Percentiles rank a stretch among this genome's conserved stretches.
Conservation (phyloP, 2,113 vertebrate species). For the Chaenocephalus aceratus region DNA sequence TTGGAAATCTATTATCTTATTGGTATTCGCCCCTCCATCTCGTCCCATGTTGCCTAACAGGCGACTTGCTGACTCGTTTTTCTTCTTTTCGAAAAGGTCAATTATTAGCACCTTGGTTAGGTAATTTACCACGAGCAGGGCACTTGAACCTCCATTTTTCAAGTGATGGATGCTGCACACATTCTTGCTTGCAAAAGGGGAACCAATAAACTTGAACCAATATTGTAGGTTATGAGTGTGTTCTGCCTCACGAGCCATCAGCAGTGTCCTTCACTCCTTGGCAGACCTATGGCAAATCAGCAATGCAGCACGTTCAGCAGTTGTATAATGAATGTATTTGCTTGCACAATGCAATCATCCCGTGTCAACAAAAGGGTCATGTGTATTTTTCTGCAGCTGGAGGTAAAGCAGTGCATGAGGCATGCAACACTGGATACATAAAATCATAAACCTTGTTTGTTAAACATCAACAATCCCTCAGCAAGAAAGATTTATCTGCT, state of each 20-base stretch:
- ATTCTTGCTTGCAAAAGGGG: conserved; percentile 40
- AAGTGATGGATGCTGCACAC: conserved; percentile 33
- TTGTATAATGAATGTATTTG: conserved; percentile 48
- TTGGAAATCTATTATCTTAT: conserved; percentile 8
- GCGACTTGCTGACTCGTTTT: conserved; percentile 44
- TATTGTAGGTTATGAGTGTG: conserved; percentile 64
- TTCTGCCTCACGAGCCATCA: conserved; percentile 38
- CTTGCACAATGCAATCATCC: conserved; percentile 17
- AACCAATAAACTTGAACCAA: conserved; percentile 64
- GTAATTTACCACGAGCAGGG: conserved; percentile 56
- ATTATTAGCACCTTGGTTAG: conserved; percentile 29
- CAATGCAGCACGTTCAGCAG: conserved; percentile 22
- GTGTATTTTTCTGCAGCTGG: conserved; percentile 4
- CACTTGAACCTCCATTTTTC: conserved; percentile 22
- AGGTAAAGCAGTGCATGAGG: neutral
- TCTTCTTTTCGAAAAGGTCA: conserved; percentile 61
- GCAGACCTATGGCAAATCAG: conserved; percentile 14
- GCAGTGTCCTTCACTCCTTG: conserved; percentile 53
- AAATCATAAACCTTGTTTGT: conserved; percentile 26
- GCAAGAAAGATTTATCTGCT: conserved; percentile 25
- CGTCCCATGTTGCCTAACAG: neutral
- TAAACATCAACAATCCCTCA: conserved; percentile 2
- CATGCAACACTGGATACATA: conserved; percentile 15
- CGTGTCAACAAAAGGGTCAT: conserved; percentile 38
- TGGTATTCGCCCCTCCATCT: conserved; percentile 31